Conservation (phyloP, 2,113 vertebrate genomes). For the Oceanodroma tethys region DNA sequence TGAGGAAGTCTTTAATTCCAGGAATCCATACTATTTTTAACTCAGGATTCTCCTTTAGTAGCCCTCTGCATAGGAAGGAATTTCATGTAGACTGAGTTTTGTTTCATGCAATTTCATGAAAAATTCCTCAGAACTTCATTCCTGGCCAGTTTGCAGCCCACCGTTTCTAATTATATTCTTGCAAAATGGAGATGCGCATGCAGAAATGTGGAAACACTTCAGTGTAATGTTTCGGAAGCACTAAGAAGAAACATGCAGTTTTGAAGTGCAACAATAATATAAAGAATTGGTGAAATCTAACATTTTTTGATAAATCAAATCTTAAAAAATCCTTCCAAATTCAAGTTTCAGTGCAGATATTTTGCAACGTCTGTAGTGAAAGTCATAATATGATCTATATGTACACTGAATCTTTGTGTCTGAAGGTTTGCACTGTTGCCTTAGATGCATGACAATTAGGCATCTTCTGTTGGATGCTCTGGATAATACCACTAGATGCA, state of each 20-base stretch:
- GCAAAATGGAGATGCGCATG: background rate
- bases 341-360: background rate
- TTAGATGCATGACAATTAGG: constrained; percentile 56
- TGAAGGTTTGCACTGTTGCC: constrained; percentile 14
- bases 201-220: background rate
- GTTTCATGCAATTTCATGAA: background rate
- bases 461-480: constrained; percentile 45
- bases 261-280: background rate
- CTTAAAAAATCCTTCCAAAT: background rate
- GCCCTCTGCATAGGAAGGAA: background rate
- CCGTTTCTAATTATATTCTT: background rate
- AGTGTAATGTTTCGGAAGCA: background rate
- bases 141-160: background rate
- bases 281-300: background rate
- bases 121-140: background rate
- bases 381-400: background rate
- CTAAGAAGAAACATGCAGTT: background rate
- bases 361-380: background rate
- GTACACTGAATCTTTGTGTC: constrained; percentile 9
- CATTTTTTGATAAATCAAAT: background rate
- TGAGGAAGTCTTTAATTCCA: constrained; percentile 9
- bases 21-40: constrained; percentile 9
- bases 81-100: background rate
- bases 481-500: constrained; percentile 58
- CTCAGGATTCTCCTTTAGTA: background rate